Conservation (phyloP, 2,888 invertebrate species). For the Drosophila yooni region DNA sequence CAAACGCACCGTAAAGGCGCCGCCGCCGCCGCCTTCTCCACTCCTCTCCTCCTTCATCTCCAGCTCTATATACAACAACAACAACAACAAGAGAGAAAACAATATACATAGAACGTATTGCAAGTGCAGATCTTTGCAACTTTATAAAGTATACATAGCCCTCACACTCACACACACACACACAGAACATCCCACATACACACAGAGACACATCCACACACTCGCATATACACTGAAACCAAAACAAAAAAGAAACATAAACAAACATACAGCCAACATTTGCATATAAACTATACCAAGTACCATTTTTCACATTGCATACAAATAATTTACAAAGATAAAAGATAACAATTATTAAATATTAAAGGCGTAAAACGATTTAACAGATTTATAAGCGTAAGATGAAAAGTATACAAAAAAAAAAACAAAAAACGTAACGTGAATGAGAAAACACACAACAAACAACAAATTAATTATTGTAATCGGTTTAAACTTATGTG, state of each 20-base stretch:
- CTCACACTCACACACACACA: slow-evolving; percentile 20
- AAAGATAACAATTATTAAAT: slow-evolving; percentile 79
- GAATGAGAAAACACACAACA: slow-evolving; percentile 60
- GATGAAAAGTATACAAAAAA: slow-evolving; percentile 52
- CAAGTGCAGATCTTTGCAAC: slow-evolving; percentile 17
- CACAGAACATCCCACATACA: slow-evolving; percentile 26
- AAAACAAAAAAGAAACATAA: slow-evolving; percentile 27
- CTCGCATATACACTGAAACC: slow-evolving; percentile 27
- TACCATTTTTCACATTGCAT: slow-evolving; percentile 81
- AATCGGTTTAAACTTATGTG: slow-evolving; percentile 85
- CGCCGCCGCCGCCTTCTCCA: slow-evolving; percentile 19
- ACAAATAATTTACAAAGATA: slow-evolving; percentile 81
- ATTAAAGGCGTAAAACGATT: slow-evolving; percentile 82
- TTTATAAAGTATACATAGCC: slow-evolving; percentile 3
- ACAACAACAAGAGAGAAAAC: slow-evolving; percentile 24
- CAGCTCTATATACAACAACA: background rate
- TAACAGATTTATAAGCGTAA: slow-evolving; percentile 75
- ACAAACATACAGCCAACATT: slow-evolving; percentile 63
- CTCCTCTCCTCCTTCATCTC: background rate
- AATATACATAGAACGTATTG: background rate
- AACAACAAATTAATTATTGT: slow-evolving; percentile 79
- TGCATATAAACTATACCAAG: slow-evolving; percentile 69
- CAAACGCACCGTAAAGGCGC: slow-evolving; percentile 47
- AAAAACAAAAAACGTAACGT: slow-evolving; percentile 59
- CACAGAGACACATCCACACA: slow-evolving; percentile 19